phyloP scores from a whole-genome alignment of 2,888 invertebrate genomes.

The Druceiella hillmani region DNA sequence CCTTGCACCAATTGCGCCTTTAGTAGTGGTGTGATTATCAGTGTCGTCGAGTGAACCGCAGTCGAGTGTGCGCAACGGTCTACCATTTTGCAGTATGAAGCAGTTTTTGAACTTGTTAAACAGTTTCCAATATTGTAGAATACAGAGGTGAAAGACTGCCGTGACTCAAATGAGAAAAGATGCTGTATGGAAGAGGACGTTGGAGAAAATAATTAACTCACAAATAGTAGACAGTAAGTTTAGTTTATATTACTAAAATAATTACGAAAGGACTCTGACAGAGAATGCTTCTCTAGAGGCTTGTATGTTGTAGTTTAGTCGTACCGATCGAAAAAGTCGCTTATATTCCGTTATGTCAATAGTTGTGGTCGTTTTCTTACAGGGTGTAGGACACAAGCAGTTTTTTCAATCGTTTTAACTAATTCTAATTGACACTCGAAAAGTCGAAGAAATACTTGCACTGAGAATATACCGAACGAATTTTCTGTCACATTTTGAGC shows the following conservation, averaged over 20 bases:
- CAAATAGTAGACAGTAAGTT: conserved; percentile 24
- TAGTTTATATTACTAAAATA: conserved; percentile 23
- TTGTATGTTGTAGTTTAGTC: conserved; percentile 21
- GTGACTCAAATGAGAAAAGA: conserved; percentile 23
- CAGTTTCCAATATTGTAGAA: conserved; percentile 2
- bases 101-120: too few relatives aligned
- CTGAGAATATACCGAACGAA: conserved; percentile 16
- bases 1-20: too few relatives aligned
- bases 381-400: conserved; percentile 17
- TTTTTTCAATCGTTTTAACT: conserved; percentile 22
- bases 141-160: conserved; percentile 20
- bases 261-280: conserved; percentile 24
- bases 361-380: conserved; percentile 20
- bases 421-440: conserved; percentile 23
- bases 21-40: too few relatives aligned
- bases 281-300: conserved; percentile 24
- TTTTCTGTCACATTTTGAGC: conserved; percentile 18
- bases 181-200: conserved; percentile 22
- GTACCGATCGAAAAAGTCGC: conserved; percentile 19
- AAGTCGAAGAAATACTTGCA: conserved; percentile 20
- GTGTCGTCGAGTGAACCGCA: too few relatives aligned
- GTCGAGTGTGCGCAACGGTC: too few relatives aligned
- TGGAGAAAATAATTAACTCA: conserved; percentile 23
- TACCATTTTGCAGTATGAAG: too few relatives aligned
- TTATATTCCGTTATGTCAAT: conserved; percentile 20